Evolutionary conservation across 2,113 vertebrate genomes (phyloP), one percentile per base, ranked within the genome.

Genomic region (Macrotis lagotis): DNA sequence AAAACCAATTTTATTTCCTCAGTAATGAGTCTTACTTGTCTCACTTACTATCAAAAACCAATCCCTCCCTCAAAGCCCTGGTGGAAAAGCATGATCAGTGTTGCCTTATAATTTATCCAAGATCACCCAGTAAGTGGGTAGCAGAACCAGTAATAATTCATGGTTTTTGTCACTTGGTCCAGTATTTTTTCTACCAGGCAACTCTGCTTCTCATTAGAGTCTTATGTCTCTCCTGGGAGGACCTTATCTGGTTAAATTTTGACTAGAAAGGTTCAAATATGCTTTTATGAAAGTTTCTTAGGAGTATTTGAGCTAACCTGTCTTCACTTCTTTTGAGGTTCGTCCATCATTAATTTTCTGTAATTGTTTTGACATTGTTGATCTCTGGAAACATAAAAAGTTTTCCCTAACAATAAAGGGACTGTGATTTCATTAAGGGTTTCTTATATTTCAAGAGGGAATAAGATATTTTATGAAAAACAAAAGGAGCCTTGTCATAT

Each of bases 401-500:
- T 95, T 91, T 55, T 51, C 50, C 50, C 51, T 93, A 92, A 90
- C 93, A 97, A 95, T 94, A 94, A 96, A 96, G 48, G 91, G 55
- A n/a, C 94, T 97, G 92, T 96, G 93, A 97, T 97, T 97, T 97
- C 96, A 97, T 97, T 97, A 97, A 96, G 89, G 66, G 88, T 89
- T 93, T 95, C 93, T 92, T 97, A 95, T 88, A 96, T 96, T 97
- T 97, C 97, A 97, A 97, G 91, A 88, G 95, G 94, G 94, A 96
- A 95, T 96, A 96, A 91, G 95, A 66, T 95, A 95, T 97, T 97
- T 97, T 97, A 96, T 96, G 94, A 97, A 97, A 98, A 97, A 97
- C 95, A 95, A 97, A 97, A 97, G 95, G 88, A 97, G 96, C 66
- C 94, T 97, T 98, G 97, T 97, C 97, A 97, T 97, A 95, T 95